Evolutionary conservation across 2,888 invertebrate species (phyloP).

Genomic region (Onchidella celtica): DNA sequence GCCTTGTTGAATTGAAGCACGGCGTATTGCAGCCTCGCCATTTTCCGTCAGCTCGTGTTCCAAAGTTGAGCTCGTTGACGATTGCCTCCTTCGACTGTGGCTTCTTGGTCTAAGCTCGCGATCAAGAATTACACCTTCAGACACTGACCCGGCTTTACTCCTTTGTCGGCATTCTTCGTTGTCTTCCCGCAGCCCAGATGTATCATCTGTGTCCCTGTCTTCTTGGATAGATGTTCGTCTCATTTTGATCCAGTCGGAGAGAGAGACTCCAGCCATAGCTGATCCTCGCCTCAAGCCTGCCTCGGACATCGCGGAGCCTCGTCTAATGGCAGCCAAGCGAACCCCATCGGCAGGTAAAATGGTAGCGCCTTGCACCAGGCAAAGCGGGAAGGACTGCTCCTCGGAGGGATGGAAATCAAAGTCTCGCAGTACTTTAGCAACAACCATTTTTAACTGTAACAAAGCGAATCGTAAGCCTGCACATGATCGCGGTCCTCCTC

Average conservation of each 20-base stretch:
- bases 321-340: conserved; percentile 52
- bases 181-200: not conserved
- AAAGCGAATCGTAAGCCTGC: conserved; percentile 75
- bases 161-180: not conserved
- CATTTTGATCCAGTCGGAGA: not conserved
- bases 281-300: conserved; percentile 34
- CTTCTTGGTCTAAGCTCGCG: not conserved
- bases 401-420: conserved; percentile 65
- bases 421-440: conserved; percentile 66
- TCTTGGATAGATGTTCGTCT: conserved; percentile 20
- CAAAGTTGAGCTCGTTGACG: conserved; percentile 1
- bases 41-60: conserved; percentile 24
- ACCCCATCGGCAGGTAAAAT: conserved; percentile 72
- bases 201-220: not conserved
- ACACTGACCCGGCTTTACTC: not conserved
- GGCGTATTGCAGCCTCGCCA: not conserved
- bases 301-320: conserved; percentile 43
- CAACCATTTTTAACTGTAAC: conserved; percentile 73
- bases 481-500: conserved; percentile 74
- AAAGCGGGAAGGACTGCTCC: conserved; percentile 60
- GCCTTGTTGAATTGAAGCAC: not conserved
- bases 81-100: not conserved
- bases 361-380: conserved; percentile 72
- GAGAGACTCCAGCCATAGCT: conserved; percentile 7
- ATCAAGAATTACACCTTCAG: not conserved